Evolutionary conservation across 2,888 invertebrate species (phyloP).

Genomic region (Leucoptera coffeella): DNA sequence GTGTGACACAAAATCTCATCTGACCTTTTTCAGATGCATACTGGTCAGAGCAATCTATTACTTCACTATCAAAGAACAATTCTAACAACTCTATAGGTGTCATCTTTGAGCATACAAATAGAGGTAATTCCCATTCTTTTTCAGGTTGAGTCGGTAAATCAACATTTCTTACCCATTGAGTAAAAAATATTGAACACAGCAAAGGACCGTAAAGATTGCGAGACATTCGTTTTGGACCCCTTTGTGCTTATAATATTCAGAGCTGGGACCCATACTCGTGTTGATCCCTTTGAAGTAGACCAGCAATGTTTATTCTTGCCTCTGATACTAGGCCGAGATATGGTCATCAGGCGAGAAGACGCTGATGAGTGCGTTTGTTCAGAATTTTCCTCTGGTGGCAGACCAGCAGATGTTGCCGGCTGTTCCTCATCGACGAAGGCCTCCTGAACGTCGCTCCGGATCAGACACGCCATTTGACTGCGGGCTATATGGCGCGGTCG

Average conservation of each 20-base stretch:
- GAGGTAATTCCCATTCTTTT: no score
- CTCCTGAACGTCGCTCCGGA: neutral
- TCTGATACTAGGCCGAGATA: neutral
- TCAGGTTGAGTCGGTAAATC: no score
- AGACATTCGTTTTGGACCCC: neutral
- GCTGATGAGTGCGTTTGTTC: neutral
- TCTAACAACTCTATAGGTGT: conserved; percentile 4
- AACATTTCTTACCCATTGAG: no score
- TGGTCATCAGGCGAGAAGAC: neutral
- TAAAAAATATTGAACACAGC: neutral
- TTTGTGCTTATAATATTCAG: neutral
- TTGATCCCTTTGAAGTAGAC: neutral
- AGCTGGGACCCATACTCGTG: neutral
- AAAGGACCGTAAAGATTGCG: neutral
- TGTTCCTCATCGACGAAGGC: neutral
- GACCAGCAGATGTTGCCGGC: neutral
- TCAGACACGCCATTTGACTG: no score
- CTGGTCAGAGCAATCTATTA: conserved; percentile 5
- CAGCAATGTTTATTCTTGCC: neutral
- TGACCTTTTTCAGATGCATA: conserved; percentile 8
- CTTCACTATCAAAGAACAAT: conserved; percentile 4
- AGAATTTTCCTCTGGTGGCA: neutral
- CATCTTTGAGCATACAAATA: no score
- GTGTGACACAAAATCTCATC: conserved; percentile 1
- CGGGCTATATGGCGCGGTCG: no score